These are phyloP conservation scores for Galago senegalensis DNA, from an alignment of 2,797 vertebrate genomes.

Conservation along the genomic window DNA sequence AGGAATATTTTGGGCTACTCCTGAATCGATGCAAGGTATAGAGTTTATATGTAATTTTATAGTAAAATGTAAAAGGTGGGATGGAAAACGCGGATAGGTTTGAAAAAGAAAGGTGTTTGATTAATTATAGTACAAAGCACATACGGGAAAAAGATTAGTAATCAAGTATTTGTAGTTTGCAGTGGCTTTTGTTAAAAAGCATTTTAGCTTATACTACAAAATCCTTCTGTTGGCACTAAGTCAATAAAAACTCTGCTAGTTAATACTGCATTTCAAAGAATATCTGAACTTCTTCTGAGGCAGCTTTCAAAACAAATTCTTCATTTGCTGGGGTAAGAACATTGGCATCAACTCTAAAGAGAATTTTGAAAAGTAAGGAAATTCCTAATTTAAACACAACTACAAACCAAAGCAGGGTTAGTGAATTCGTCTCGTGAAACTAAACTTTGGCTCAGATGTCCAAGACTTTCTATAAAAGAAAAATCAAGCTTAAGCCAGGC, in stretches of 20 bases:
- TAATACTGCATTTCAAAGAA: conserved; percentile 36
- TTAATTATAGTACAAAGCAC: neutral
- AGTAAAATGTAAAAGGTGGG: neutral
- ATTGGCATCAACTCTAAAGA: conserved; percentile 1
- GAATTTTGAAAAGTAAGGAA: conserved; percentile 51
- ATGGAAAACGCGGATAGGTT: conserved; percentile 24
- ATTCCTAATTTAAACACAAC: neutral
- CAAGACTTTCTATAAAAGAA: neutral
- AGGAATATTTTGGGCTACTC: conserved; percentile 42
- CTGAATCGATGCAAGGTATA: neutral
- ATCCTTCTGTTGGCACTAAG: neutral
- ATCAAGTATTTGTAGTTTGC: neutral
- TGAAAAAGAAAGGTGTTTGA: neutral
- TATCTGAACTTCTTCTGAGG: conserved; percentile 18
- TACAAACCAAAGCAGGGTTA: conserved; percentile 36
- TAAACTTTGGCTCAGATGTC: conserved; percentile 19
- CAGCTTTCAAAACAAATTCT: conserved; percentile 63
- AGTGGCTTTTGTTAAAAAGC: neutral
- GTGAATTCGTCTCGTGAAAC: neutral
- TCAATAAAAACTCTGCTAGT: conserved; percentile 41
- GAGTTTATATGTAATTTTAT: conserved; percentile 8
- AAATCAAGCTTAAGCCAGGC: neutral
- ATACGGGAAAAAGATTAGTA: neutral
- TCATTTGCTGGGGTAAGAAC: neutral
- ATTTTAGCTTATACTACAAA: conserved; percentile 10